Base-by-base conservation (phyloP, 2,797 vertebrate species). In the Cuculus canorus region DNA sequence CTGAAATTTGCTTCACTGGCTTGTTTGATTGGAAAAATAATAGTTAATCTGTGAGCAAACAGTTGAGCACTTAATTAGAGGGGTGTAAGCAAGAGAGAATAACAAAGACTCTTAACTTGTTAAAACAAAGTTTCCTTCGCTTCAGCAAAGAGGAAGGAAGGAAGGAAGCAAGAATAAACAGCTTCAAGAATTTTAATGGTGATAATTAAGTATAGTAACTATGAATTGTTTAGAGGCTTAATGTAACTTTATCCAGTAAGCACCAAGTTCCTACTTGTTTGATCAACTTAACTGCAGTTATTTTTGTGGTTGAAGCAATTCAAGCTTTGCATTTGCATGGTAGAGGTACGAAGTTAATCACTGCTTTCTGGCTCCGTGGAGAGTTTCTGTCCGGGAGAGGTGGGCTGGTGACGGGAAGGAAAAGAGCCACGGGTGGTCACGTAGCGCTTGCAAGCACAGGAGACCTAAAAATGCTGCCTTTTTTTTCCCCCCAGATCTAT, bases 171-270 rank as follows among this genome's bases (percentile, higher is more conserved):
- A 97, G 98, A 98, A 98, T 98, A 98, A 98, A 98, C 98, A 98
- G 97, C 98, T 98, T 98, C 97, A 98, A 98, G 98, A 98, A 98
- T 98, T 98, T 98, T 98, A 98, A 98, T 98, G 97, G 98, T 98
- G 98, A 97, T 98, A 99, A 98, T 98, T 98, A 98, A 98, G 97
- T 97, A 97, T 97, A 98, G 98, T 98, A 98, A 97, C 97, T 97
- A 97, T 96, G 98, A 98, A 98, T 98, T 98, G 98, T 98, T 97
- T 96, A 97, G 98, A 97, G 97, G 98, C 98, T 98, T 98, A 98
- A 96, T 97, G 98, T 98, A 98, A 97, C 98, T 97, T 97, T 96
- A 98, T 96, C 97, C 97, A 97, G 96, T 96, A 96, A 96, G 96
- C 96, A 97, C 98, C 98, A 97, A 98, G 98, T 98, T 98, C 96